phyloP scores from a whole-genome alignment of 64 coral and sea anemone species.

The Acropora yongei region DNA sequence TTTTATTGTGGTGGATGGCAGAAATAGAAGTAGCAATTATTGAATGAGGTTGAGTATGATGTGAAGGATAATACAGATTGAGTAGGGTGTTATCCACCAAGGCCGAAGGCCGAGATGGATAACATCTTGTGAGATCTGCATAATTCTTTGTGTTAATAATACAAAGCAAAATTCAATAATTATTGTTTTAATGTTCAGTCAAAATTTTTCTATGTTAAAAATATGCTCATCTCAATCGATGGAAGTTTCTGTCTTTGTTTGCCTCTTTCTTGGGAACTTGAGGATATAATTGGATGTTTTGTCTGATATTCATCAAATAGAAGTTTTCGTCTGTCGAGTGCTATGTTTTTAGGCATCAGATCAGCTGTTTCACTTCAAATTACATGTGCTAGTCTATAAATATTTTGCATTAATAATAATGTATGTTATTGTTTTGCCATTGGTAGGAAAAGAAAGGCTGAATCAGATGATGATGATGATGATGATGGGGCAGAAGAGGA shows the following conservation, averaged over 20 bases:
- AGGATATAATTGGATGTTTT: conserved; percentile 14
- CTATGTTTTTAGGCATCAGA: conserved; percentile 5
- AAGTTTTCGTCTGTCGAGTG: conserved; percentile 5
- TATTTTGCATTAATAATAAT: neutral
- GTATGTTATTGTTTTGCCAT: neutral
- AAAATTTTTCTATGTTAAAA: neutral
- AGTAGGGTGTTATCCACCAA: too few relatives aligned
- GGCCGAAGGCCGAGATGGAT: neutral
- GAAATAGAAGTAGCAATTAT: neutral
- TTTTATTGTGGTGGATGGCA: neutral
- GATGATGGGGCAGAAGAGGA: conserved; percentile 23
- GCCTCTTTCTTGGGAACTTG: neutral
- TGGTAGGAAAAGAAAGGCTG: neutral
- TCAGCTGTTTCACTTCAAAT: conserved; percentile 3
- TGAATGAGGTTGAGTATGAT: neutral
- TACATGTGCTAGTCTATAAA: conserved; percentile 2
- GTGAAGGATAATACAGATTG: too few relatives aligned
- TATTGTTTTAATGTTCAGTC: neutral
- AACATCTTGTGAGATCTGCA: neutral
- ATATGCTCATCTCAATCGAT: neutral
- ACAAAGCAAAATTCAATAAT: conserved; percentile 1
- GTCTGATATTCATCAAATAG: neutral
- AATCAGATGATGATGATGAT: neutral
- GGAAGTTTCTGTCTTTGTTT: neutral
- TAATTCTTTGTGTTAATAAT: neutral